Evolutionary conservation across 1,140 invertebrate genomes (phyloP), one percentile per base, ranked within the genome.

Genomic region (Campoletis sonorensis): DNA sequence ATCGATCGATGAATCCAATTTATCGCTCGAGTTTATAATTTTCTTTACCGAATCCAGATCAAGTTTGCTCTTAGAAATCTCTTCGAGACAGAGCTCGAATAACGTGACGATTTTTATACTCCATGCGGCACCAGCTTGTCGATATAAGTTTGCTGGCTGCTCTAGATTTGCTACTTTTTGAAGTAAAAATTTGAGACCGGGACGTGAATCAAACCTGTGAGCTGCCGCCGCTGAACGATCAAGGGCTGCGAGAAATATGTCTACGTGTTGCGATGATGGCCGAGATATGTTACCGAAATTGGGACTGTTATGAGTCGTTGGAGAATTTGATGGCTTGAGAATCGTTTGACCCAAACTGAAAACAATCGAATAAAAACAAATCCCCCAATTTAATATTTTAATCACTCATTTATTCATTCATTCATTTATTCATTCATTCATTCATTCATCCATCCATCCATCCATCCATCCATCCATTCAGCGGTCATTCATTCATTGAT

Each of bases 81-180:
- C 90, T 10, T 81, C 79, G 0, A 91, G 76, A 71, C 87, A 90
- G 71, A 98, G 92, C 88, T 98, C 96, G 72, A 98, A 95, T 23
- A 98, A 90, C 0, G 96, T 95, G 68, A 98, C 96, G n/a, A 97
- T 95, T 88, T 97, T 97, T 4, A 98, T 95, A 1, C 97, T 95
- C 95, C 97, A 98, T 16, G 97, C 96, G 4, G 97, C 96, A 33
- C 96, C 97, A n/a, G 97, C 96, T 91, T 98, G 97, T 81, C 96
- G 96, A 88, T 98, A 99, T 21, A 98, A 91, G 92, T 98, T 98
- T 0, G 97, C 97, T 15, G 97, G 97, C 85, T 96, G 94, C 54
- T 96, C 96, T 78, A 98, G 93, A 86, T 96, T 96, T 0, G 96
- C 96, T 0, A 98, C 97, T 93, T 98, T 98, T 90, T 98, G 97